These are phyloP conservation scores for Poeciliopsis retropinna DNA, from an alignment of 2,113 vertebrate genomes.

Conservation along the genomic window DNA sequence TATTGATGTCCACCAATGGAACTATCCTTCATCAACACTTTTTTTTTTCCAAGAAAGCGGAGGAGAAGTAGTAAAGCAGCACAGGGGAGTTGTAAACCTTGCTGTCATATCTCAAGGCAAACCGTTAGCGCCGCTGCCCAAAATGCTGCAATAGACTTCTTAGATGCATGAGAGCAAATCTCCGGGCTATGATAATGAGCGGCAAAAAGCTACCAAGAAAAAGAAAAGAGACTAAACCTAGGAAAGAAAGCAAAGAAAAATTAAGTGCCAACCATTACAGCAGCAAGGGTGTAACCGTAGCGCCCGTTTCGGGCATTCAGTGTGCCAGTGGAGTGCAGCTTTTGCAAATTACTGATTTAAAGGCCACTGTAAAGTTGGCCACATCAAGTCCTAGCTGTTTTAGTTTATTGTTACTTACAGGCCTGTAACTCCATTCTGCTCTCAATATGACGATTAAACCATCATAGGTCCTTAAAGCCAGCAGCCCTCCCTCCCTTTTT, in stretches of 20 bases:
- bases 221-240: conserved; percentile 26
- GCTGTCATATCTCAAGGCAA: conserved; percentile 47
- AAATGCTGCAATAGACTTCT: conserved; percentile 58
- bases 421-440: conserved; percentile 74
- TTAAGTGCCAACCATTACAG: conserved; percentile 50
- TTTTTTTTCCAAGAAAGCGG: conserved; percentile 50
- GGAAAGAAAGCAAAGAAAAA: conserved; percentile 43
- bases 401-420: conserved; percentile 59
- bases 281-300: conserved; percentile 50
- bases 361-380: conserved; percentile 73
- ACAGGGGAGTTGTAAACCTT: conserved; percentile 72
- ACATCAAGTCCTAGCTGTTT: conserved; percentile 73
- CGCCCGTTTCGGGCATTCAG: conserved; percentile 41
- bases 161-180: conserved; percentile 54
- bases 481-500: conserved; percentile 54
- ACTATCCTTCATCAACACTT: conserved; percentile 78
- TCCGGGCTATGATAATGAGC: conserved; percentile 19
- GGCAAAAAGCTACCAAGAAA: conserved; percentile 21
- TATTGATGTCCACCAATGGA: conserved; percentile 83
- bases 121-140: conserved; percentile 45
- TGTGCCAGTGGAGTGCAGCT: conserved; percentile 53
- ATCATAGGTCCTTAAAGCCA: conserved; percentile 80
- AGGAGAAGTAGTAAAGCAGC: conserved; percentile 70
- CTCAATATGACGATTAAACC: conserved; percentile 79
- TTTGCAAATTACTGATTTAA: conserved; percentile 70